A percentile compares a stretch with the other conserved stretches of the same genome.
These are phyloP conservation scores for Desmodus rotundus DNA, from an alignment of 2,113 vertebrate genomes.

Conservation along the genomic window DNA sequence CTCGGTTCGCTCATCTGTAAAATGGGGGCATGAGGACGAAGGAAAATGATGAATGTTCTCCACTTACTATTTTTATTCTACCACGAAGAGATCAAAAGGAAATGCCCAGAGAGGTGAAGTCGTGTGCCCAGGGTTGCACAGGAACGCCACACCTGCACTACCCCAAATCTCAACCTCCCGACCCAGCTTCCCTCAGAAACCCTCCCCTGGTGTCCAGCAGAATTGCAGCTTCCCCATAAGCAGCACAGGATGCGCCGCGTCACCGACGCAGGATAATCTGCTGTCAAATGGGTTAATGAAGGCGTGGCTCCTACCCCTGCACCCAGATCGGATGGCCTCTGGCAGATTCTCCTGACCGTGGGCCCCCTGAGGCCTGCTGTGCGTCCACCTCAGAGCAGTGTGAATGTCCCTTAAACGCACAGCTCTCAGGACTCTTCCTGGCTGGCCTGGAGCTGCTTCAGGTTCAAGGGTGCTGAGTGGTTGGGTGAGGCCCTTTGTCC, in stretches of 20 bases:
- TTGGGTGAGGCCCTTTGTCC: not conserved
- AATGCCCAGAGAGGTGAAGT: not conserved
- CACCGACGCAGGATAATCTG: accelerated
- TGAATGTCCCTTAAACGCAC: not conserved
- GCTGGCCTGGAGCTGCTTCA: not conserved
- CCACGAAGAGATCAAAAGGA: not conserved
- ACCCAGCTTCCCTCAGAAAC: not conserved
- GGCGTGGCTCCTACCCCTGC: not conserved
- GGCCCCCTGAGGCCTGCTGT: not conserved
- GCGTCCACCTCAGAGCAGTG: accelerated
- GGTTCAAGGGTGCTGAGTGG: not conserved
- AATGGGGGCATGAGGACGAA: not conserved
- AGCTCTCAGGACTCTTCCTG: not conserved
- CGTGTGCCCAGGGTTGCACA: not conserved
- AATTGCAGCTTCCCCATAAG: accelerated
- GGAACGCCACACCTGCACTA: not conserved
- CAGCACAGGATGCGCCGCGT: not conserved
- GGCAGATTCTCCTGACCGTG: accelerated
- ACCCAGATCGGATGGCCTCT: not conserved
- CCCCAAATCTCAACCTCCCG: not conserved
- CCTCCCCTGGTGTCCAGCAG: not conserved
- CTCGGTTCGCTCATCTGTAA: not conserved
- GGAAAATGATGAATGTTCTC: not conserved
- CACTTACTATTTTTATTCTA: not conserved
- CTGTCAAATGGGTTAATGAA: not conserved